These are phyloP conservation scores for Drosophila mercatorum DNA, from an alignment of 2,888 invertebrate genomes.

Conservation along the genomic window DNA sequence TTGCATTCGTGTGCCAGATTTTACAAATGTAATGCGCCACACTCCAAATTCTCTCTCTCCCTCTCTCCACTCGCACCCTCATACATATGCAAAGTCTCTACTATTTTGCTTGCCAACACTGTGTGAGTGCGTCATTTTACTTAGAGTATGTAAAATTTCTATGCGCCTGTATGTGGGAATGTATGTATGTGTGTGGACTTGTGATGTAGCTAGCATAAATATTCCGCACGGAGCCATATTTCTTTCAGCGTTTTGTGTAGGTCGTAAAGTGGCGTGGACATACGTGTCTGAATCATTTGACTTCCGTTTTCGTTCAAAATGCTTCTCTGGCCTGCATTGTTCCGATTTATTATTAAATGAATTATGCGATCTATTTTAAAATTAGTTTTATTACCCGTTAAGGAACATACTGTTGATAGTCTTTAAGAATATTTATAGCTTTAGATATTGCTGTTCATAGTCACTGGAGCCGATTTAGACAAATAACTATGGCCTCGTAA, in stretches of 20 bases:
- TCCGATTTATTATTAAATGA: background rate
- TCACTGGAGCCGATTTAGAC: too few relatives aligned
- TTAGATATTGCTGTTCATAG: too few relatives aligned
- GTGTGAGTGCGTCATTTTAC: constrained; percentile 63
- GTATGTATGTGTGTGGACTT: constrained; percentile 22
- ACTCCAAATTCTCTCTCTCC: constrained; percentile 20
- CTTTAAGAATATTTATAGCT: background rate
- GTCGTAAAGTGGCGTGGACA: constrained; percentile 75
- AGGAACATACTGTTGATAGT: background rate
- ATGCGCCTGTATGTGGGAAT: constrained; percentile 9
- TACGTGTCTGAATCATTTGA: constrained; percentile 79
- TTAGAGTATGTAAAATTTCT: constrained; percentile 39
- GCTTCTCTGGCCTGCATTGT: constrained; percentile 8
- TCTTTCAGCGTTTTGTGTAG: constrained; percentile 71
- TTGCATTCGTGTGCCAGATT: constrained; percentile 83
- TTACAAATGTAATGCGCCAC: constrained; percentile 80
- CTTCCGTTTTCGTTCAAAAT: constrained; percentile 58
- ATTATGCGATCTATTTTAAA: constrained; percentile 20
- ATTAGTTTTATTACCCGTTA: constrained; percentile 27
- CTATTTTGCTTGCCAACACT: constrained; percentile 67
- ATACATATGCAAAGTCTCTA: constrained; percentile 80
- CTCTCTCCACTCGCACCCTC: constrained; percentile 24
- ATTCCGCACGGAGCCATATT: constrained; percentile 73
- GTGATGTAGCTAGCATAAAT: constrained; percentile 60
- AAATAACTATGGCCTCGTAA: too few relatives aligned